Percentiles rank a stretch among this genome's conserved stretches.
These are phyloP conservation scores for Theristicus caerulescens DNA, from an alignment of 2,113 vertebrate genomes.

Conservation along the genomic window DNA sequence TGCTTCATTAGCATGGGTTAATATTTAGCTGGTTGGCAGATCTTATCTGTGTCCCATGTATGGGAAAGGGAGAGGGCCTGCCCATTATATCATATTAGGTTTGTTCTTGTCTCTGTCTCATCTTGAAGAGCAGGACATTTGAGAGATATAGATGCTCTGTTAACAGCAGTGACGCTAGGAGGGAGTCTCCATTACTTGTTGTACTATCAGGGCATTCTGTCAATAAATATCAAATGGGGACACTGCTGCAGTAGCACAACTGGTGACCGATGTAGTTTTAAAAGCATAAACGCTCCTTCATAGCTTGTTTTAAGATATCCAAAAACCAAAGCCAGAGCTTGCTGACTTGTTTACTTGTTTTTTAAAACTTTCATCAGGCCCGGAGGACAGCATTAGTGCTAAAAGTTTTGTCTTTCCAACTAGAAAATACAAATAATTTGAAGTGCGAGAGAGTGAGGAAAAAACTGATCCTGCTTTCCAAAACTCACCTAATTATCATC, in stretches of 20 bases:
- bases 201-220: background rate
- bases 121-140: background rate
- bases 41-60: background rate
- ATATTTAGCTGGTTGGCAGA: background rate
- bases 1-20: background rate
- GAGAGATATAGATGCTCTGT: background rate
- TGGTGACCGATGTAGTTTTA: background rate
- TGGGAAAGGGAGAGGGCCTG: background rate
- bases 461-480: background rate
- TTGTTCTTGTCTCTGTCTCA: background rate
- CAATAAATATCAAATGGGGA: background rate
- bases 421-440: background rate
- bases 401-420: background rate
- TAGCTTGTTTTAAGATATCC: background rate
- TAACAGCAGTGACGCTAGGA: background rate
- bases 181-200: background rate
- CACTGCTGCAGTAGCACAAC: background rate
- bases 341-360: background rate
- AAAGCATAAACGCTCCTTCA: background rate
- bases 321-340: background rate
- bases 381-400: background rate
- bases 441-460: background rate
- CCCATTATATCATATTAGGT: background rate
- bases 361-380: background rate
- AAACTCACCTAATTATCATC: background rate